Conservation (phyloP, 2,113 vertebrate genomes). For the Penelope pileata region DNA sequence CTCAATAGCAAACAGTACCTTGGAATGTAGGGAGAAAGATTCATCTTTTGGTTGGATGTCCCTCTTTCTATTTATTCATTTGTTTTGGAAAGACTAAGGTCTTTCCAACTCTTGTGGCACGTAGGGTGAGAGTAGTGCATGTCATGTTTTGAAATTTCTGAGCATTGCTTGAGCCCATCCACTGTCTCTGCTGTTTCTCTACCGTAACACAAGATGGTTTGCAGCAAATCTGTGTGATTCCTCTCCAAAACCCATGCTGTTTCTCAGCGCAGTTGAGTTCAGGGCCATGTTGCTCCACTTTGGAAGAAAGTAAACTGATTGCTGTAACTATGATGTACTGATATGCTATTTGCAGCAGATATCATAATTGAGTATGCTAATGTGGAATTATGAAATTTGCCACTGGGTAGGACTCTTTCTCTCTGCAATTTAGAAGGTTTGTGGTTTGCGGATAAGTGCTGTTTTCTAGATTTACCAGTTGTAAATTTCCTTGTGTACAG, state of each 20-base stretch:
- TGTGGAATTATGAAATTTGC: conserved; percentile 46
- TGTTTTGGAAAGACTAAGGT: not conserved
- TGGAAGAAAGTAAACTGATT: not conserved
- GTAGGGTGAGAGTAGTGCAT: fast-evolving
- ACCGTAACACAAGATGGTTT: fast-evolving
- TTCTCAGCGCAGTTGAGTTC: not conserved
- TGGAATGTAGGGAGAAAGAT: not conserved
- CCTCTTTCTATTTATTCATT: not conserved
- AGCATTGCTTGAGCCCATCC: not conserved
- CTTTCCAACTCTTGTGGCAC: not conserved
- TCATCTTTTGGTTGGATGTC: not conserved
- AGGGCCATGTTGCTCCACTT: not conserved
- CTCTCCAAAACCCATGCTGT: not conserved
- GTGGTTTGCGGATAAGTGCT: not conserved
- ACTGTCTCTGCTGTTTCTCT: not conserved
- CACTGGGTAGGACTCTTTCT: not conserved
- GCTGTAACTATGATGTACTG: not conserved
- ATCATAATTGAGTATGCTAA: conserved; percentile 41
- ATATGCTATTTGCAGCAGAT: conserved; percentile 4
- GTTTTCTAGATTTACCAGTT: conserved; percentile 1
- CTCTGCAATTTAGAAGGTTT: not conserved
- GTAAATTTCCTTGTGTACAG: not conserved
- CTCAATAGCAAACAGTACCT: conserved; percentile 30
- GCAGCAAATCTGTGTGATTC: fast-evolving
- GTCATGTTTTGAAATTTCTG: not conserved